Base-by-base conservation (phyloP, 2,888 invertebrate genomes). In the Drosophila quinaria region DNA sequence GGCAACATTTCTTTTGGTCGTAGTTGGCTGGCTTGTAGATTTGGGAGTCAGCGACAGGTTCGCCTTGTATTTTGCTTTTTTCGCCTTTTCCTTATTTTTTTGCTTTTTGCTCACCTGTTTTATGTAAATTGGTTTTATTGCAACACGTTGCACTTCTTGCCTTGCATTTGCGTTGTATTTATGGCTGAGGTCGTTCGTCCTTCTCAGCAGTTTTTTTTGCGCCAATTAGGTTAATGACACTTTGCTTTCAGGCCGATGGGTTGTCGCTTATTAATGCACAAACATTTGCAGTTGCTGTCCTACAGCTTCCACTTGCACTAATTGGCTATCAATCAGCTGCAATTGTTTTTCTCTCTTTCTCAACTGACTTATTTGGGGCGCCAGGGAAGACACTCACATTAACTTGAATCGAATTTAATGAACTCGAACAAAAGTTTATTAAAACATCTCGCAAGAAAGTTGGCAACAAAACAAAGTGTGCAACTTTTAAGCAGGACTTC, bases 181-280 rank as follows among this genome's bases (percentile, higher is more conserved):
- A 63, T 52, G 64, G 62, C 55, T 56, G 41, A 42, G 49, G 47
- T 64, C 52, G 42, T 55, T 58, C 51, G 44, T 55, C 62, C 70
- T 61, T 47, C 61, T 74, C 64, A 70, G 62, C 56, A 62, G 59
- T 70, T 75, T 75, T 75, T 75, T 78, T 74, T 70, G 66, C 73
- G 73, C 66, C 89, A 86, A 88, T 86, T 80, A 75, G 90, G 87
- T 90, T 86, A 90, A 90, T 90, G 90, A 80, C 86, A 86, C 90
- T 90, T 85, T 55, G 51, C 66, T 63, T 75, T 52, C 88, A 51
- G 66, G 62, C 56, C 60, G 35, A 41, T 15, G 46, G 47, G 56
- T 49, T 58, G 85, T 69, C 78, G 87, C 67, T 72, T 89, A 74
- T 78, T 81, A 87, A 84, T 81, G 85, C 66, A 69, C 63, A 70